Evolutionary conservation across 30 jellyfish, hydroid and myxozoan genomes (phyloP).

Genomic region (Pseudorhiza aurosa): DNA sequence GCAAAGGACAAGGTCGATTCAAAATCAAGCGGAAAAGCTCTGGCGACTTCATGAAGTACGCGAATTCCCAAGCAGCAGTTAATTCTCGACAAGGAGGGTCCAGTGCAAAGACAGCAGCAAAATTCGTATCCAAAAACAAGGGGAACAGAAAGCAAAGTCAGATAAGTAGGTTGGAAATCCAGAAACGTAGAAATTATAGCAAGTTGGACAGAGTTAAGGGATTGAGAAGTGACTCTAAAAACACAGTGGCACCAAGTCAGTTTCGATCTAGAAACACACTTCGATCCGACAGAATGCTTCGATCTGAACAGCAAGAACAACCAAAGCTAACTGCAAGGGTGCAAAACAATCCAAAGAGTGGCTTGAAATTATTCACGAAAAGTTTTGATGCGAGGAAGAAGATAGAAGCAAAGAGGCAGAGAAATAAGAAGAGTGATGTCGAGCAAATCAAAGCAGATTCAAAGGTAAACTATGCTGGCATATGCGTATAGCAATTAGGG

Average conservation of each 20-base stretch:
- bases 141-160: too few species aligned
- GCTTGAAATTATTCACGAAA: constrained; percentile 68
- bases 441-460: constrained; percentile 2
- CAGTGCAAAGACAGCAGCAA: too few species aligned
- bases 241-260: not conserved
- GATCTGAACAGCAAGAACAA: not conserved
- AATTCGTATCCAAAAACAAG: too few species aligned
- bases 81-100: too few species aligned
- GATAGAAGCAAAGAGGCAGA: constrained; percentile 61
- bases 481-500: not conserved
- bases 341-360: not conserved
- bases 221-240: not conserved
- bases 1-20: not conserved
- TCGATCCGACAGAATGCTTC: too few species aligned
- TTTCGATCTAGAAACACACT: too few species aligned
- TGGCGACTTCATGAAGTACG: not conserved
- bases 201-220: not conserved
- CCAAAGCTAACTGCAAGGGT: not conserved
- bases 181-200: not conserved
- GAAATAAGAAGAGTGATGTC: not conserved
- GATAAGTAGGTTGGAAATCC: too few species aligned
- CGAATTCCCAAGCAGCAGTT: not conserved
- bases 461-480: not conserved
- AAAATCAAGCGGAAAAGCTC: constrained; percentile 3
- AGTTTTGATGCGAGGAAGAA: constrained; percentile 84